Evolutionary conservation across 1,140 invertebrate species (phyloP).

Genomic region (Paracyclopina nana): DNA sequence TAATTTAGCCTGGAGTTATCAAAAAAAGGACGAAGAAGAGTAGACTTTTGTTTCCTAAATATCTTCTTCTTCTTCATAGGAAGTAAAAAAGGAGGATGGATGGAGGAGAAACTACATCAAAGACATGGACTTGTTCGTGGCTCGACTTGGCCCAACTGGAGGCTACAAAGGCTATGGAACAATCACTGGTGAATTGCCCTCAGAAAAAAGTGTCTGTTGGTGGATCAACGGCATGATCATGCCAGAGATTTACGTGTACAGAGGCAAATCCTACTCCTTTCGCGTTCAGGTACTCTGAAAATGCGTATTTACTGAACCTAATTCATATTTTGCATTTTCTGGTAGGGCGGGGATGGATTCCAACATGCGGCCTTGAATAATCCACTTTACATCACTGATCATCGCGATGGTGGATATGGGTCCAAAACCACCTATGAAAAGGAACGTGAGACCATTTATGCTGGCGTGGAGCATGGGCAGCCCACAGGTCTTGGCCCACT

Average conservation of each 20-base stretch:
- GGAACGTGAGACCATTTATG: conserved; percentile 32
- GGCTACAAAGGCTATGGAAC: conserved; percentile 64
- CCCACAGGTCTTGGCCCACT: background rate
- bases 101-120: background rate
- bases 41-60: too few relatives aligned
- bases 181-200: conserved; percentile 61
- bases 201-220: conserved; percentile 72
- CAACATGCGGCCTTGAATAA: too few relatives aligned
- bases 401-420: conserved; percentile 66
- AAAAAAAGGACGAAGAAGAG: too few relatives aligned
- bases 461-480: background rate
- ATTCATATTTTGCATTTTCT: too few relatives aligned
- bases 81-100: background rate
- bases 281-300: conserved; percentile 70
- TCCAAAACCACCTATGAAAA: conserved; percentile 63
- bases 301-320: too few relatives aligned
- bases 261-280: conserved; percentile 74
- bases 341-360: too few relatives aligned
- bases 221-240: conserved; percentile 85
- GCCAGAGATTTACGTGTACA: conserved; percentile 72
- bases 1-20: too few relatives aligned
- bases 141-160: conserved; percentile 56
- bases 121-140: background rate
- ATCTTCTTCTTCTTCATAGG: too few relatives aligned
- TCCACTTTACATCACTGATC: conserved; percentile 88